Conservation (phyloP, 2,113 vertebrate species). For the Porphyrio hochstetteri region DNA sequence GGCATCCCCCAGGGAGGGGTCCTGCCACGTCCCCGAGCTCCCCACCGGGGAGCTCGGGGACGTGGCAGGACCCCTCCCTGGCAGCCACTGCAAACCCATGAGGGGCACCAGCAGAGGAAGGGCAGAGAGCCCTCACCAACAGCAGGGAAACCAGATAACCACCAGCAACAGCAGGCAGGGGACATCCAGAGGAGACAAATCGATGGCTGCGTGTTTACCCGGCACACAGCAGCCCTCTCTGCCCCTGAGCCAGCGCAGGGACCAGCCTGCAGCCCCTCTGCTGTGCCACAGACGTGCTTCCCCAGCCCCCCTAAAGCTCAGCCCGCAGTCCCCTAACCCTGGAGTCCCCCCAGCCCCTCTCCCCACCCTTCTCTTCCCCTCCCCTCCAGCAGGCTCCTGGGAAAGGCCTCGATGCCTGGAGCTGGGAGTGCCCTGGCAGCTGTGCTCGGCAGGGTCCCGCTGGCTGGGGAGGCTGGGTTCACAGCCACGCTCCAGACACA, state of each 20-base stretch:
- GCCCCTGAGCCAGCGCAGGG: not conserved
- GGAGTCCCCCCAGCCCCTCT: not conserved
- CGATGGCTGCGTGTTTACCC: not conserved
- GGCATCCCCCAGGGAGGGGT: not conserved
- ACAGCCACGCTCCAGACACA: not conserved
- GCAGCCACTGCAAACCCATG: too few relatives aligned
- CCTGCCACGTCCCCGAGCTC: too few relatives aligned
- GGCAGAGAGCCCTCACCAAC: not conserved
- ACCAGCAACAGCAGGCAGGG: not conserved
- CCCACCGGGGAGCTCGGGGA: fast-evolving
- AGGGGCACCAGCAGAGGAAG: not conserved
- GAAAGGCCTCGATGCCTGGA: not conserved
- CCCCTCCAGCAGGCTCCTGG: not conserved
- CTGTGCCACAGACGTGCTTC: fast-evolving
- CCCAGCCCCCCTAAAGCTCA: fast-evolving
- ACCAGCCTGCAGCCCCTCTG: not conserved
- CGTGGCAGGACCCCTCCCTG: not conserved
- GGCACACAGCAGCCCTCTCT: not conserved
- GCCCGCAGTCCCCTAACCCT: not conserved
- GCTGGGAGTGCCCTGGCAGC: not conserved
- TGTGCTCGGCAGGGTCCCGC: fast-evolving
- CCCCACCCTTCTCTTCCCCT: not conserved
- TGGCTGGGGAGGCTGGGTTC: fast-evolving
- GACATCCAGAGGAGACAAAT: too few relatives aligned
- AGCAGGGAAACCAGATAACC: not conserved